Percentiles rank a stretch among this genome's conserved stretches.
These are phyloP conservation scores for Lycorma delicatula DNA, from an alignment of 1,140 invertebrate genomes.

Conservation along the genomic window DNA sequence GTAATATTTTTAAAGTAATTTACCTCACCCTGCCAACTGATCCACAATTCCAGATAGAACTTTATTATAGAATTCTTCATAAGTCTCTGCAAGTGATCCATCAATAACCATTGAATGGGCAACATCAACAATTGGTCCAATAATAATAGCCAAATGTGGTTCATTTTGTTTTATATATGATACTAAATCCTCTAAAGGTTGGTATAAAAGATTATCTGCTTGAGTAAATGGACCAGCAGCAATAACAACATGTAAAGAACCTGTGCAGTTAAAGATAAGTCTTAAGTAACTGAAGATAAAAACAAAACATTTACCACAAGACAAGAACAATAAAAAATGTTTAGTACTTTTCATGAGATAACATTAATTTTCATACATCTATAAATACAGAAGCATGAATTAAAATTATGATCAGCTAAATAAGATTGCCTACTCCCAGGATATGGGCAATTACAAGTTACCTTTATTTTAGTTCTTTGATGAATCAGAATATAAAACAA, in stretches of 20 bases:
- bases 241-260: conserved; percentile 57
- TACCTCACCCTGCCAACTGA: conserved; percentile 41
- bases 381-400: no score
- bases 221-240: conserved; percentile 77
- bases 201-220: conserved; percentile 62
- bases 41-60: conserved; percentile 54
- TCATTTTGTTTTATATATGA: conserved; percentile 53
- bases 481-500: no score
- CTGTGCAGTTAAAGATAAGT: no score
- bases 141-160: conserved; percentile 71
- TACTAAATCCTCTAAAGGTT: conserved; percentile 71
- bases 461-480: no score
- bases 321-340: no score
- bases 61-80: conserved; percentile 59
- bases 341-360: no score
- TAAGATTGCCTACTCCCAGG: no score
- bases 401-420: no score
- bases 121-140: conserved; percentile 74
- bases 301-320: no score
- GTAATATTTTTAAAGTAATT: neutral
- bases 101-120: conserved; percentile 52
- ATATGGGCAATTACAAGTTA: no score
- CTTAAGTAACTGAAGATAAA: no score
- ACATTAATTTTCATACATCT: no score
- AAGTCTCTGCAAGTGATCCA: conserved; percentile 48